Conservation (phyloP, 2,797 vertebrate genomes). For the Sylvilagus floridanus region DNA sequence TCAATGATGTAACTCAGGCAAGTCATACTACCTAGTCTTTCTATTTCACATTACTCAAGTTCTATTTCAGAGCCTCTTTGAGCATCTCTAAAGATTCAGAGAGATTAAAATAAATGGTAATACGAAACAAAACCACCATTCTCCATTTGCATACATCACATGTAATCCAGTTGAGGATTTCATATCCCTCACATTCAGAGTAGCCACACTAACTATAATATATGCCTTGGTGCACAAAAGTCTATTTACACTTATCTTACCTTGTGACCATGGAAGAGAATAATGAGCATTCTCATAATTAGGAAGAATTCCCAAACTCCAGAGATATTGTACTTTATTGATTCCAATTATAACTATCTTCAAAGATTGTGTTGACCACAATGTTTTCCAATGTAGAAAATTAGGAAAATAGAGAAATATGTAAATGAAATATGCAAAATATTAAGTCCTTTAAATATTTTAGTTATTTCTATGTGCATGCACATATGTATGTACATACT, state of each 20-base stretch:
- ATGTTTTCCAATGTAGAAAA: not conserved
- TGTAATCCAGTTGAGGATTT: not conserved
- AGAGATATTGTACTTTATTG: not conserved
- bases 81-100: not conserved
- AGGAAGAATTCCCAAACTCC: not conserved
- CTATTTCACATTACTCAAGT: too few relatives aligned
- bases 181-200: not conserved
- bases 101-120: slow-evolving; percentile 11
- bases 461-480: not conserved
- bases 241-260: not conserved
- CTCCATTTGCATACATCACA: not conserved
- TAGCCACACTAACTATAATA: not conserved
- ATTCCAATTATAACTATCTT: not conserved
- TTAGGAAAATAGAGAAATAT: not conserved
- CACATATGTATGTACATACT: not conserved
- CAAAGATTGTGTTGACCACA: not conserved
- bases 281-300: not conserved
- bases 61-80: not conserved
- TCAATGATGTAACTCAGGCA: not conserved
- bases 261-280: not conserved
- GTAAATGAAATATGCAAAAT: not conserved
- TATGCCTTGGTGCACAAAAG: not conserved
- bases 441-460: not conserved
- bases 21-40: not conserved
- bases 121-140: not conserved